These are phyloP conservation scores for Petrocephalus sullivani DNA, from an alignment of 2,797 vertebrate species.

Conservation along the genomic window DNA sequence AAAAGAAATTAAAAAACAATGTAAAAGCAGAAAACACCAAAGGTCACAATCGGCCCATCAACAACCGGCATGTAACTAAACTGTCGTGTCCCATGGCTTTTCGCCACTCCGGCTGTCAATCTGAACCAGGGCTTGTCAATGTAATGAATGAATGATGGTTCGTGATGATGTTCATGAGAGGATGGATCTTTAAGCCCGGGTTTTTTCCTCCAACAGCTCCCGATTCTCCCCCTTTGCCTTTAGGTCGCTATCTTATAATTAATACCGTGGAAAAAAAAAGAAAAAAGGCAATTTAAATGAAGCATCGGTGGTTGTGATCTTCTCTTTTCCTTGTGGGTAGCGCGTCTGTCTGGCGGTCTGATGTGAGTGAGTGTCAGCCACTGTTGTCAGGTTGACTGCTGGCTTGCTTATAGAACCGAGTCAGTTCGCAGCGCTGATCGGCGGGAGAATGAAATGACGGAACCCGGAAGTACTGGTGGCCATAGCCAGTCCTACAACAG, in stretches of 20 bases:
- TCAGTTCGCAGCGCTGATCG: constrained; percentile 92
- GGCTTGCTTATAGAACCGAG: constrained; percentile 93
- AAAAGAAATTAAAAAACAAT: constrained; percentile 61
- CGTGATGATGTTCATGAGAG: constrained; percentile 94
- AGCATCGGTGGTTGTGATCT: constrained; percentile 75
- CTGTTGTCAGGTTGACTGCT: constrained; percentile 98
- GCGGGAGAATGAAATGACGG: constrained; percentile 99
- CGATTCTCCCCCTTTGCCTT: constrained; percentile 78
- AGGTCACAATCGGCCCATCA: constrained; percentile 96
- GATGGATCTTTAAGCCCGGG: constrained; percentile 90
- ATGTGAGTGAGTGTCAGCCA: constrained; percentile 97
- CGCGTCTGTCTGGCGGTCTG: constrained; percentile 77
- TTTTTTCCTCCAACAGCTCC: constrained; percentile 88
- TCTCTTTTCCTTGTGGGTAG: constrained; percentile 71
- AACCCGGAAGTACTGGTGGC: constrained; percentile 98
- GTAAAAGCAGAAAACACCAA: constrained; percentile 78
- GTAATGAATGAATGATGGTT: constrained; percentile 99
- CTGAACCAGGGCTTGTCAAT: constrained; percentile 99
- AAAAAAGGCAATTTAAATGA: constrained; percentile 61
- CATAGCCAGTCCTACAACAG: constrained; percentile 90
- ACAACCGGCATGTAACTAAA: constrained; percentile 98
- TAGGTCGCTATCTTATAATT: constrained; percentile 78
- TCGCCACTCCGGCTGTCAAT: constrained; percentile 99
- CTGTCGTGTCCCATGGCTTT: constrained; percentile 99
- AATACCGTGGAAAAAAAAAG: constrained; percentile 53